Conservation (phyloP, 2,113 vertebrate species). For the Tapirus terrestris region DNA sequence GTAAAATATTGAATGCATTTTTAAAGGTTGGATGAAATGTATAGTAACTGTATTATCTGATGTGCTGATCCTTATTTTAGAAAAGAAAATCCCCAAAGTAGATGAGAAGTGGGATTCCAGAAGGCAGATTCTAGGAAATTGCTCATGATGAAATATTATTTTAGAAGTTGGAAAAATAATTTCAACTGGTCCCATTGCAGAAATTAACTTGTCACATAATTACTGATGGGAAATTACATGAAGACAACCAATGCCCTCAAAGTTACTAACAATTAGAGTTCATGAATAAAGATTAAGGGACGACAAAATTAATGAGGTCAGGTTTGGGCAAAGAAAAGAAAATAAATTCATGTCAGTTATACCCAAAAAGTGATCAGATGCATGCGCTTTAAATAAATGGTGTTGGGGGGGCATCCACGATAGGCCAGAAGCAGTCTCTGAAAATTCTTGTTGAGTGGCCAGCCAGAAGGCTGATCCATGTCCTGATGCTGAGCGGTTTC, state of each 20-base stretch:
- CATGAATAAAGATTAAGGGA: conserved; percentile 3
- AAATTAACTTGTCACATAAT: background rate
- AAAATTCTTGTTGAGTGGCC: background rate
- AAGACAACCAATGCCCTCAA: background rate
- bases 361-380: background rate
- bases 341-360: background rate
- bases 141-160: background rate
- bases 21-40: conserved; percentile 23
- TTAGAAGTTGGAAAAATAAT: conserved; percentile 52
- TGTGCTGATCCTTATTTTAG: background rate
- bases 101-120: background rate
- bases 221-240: background rate
- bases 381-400: too few species aligned
- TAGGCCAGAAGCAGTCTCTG: background rate
- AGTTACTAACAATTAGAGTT: background rate
- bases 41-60: background rate
- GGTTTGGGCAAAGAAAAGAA: background rate
- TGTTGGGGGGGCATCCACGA: rapidly evolving
- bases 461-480: background rate
- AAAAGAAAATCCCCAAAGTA: background rate
- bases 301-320: conserved; percentile 7
- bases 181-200: background rate
- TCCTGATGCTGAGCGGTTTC: background rate
- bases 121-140: background rate
- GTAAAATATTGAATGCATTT: background rate